Evolutionary conservation across 2,888 invertebrate species (phyloP).

Genomic region (Lumbricus terrestris): DNA sequence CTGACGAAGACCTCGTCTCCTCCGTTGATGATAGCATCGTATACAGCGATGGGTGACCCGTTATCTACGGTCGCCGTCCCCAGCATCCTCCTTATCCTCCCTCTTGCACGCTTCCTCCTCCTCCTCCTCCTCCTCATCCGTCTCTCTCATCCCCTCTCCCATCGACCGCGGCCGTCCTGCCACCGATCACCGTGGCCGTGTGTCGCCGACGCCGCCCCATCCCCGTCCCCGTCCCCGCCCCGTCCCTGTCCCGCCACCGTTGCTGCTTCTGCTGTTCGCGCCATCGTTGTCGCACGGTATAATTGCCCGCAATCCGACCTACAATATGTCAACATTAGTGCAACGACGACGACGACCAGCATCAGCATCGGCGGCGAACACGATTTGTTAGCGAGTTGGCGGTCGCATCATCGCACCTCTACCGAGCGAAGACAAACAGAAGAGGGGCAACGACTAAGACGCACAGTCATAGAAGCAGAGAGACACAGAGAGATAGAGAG

Average conservation of each 20-base stretch:
- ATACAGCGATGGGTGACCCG: not conserved
- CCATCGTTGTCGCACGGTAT: not conserved
- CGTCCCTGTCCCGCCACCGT: too few relatives aligned
- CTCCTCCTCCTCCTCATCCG: not conserved
- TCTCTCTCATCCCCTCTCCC: not conserved
- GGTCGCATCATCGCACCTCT: not conserved
- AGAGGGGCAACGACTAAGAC: not conserved
- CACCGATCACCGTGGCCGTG: not conserved
- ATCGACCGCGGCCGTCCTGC: not conserved
- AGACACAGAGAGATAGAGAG: not conserved
- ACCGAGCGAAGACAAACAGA: not conserved
- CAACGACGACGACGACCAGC: not conserved
- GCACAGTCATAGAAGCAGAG: not conserved
- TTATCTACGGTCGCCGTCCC: too few relatives aligned
- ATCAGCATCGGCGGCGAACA: not conserved
- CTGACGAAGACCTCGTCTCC: not conserved
- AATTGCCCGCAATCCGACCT: not conserved
- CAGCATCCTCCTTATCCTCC: too few relatives aligned
- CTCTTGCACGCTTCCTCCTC: too few relatives aligned
- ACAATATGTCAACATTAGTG: slow-evolving; percentile 7
- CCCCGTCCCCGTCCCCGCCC: too few relatives aligned
- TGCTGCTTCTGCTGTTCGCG: not conserved
- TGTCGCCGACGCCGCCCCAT: not conserved
- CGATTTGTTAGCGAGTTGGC: not conserved
- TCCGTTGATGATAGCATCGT: not conserved